Conservation (phyloP, 2,888 invertebrate species). For the Drosophila paramelanica region DNA sequence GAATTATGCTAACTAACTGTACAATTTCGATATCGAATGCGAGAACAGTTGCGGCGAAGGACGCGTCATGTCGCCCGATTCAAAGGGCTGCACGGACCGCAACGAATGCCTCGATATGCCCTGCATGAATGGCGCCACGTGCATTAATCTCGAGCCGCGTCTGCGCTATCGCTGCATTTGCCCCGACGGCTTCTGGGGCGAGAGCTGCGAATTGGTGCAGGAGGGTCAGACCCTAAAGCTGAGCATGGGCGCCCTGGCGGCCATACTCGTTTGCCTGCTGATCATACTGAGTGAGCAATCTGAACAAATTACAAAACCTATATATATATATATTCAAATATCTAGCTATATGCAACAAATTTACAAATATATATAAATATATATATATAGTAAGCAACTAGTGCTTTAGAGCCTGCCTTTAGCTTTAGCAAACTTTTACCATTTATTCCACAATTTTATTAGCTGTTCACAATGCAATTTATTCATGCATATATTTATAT, state of each 20-base stretch:
- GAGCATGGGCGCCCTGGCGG: slow-evolving; percentile 98
- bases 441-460: slow-evolving; percentile 35
- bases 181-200: slow-evolving; percentile 96
- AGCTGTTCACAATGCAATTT: slow-evolving; percentile 38
- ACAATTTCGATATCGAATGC: slow-evolving; percentile 6
- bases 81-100: slow-evolving; percentile 97
- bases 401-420: slow-evolving; percentile 57
- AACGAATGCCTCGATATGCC: slow-evolving; percentile 98
- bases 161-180: slow-evolving; percentile 95
- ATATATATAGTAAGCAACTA: slow-evolving; percentile 43
- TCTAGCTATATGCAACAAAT: slow-evolving; percentile 28
- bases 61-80: slow-evolving; percentile 94
- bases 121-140: slow-evolving; percentile 96
- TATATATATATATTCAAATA: slow-evolving; percentile 4
- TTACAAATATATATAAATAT: slow-evolving; percentile 5
- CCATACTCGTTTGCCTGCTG: slow-evolving; percentile 98
- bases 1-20: slow-evolving; percentile 6
- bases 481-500: slow-evolving; percentile 31
- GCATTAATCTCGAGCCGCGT: slow-evolving; percentile 95
- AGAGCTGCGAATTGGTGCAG: slow-evolving; percentile 96
- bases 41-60: slow-evolving; percentile 94
- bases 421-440: slow-evolving; percentile 13
- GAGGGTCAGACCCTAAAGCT: slow-evolving; percentile 97
- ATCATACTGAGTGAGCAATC: slow-evolving; percentile 96
- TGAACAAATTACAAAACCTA: neutral